A percentile compares a stretch with the other conserved stretches of the same genome.
Conservation (phyloP, 1,140 invertebrate species). For the Drosophila saltans region DNA sequence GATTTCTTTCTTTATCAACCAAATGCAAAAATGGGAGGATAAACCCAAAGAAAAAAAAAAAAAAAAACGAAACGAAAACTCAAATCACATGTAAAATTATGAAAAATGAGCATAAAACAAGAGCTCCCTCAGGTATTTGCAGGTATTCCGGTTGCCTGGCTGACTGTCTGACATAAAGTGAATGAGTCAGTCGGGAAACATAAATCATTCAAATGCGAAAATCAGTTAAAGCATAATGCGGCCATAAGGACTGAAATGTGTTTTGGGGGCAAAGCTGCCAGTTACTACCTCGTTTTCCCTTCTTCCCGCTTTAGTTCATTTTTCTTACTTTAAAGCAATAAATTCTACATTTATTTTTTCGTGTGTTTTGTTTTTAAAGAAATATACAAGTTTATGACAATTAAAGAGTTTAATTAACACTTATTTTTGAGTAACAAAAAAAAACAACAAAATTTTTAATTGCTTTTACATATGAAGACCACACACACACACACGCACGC, state of each 20-base stretch:
- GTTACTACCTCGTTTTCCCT: neutral
- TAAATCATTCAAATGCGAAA: slow-evolving; percentile 79
- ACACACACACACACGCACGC: neutral
- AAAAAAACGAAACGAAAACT: slow-evolving; percentile 40
- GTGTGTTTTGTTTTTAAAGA: neutral
- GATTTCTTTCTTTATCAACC: slow-evolving; percentile 33
- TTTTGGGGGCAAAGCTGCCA: slow-evolving; percentile 14
- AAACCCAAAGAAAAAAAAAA: neutral
- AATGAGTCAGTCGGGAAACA: slow-evolving; percentile 73
- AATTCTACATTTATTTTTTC: neutral
- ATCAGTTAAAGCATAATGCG: slow-evolving; percentile 75
- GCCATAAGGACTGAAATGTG: slow-evolving; percentile 46
- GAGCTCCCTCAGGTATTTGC: slow-evolving; percentile 54
- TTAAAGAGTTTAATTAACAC: slow-evolving; percentile 2
- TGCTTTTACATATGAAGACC: slow-evolving; percentile 9
- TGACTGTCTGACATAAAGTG: slow-evolving; percentile 37
- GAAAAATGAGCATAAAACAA: slow-evolving; percentile 68
- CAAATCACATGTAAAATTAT: slow-evolving; percentile 78
- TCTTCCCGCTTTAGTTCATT: neutral
- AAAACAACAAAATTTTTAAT: slow-evolving; percentile 1
- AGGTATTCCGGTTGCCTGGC: slow-evolving; percentile 25
- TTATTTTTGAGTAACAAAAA: slow-evolving; percentile 5
- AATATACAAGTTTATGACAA: neutral
- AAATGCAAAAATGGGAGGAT: neutral
- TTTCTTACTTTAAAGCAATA: neutral